A percentile compares a stretch with the other conserved stretches of the same genome.
Evolutionary conservation across 2,113 vertebrate genomes (phyloP).

Genomic region (Coptodon bakossiorum): DNA sequence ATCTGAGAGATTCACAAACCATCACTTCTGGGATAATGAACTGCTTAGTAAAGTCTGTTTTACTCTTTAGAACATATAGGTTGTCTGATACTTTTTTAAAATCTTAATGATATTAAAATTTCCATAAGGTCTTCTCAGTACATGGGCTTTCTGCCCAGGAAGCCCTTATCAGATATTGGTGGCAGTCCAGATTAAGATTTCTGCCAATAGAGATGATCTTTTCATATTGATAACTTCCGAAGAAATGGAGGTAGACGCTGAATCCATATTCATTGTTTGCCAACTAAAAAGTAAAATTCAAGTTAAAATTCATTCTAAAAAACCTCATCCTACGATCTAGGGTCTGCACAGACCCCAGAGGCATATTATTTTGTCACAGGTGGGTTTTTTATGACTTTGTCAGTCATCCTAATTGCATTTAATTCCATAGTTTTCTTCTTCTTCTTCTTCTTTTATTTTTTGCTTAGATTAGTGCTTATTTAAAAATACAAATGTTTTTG

Average conservation of each 20-base stretch:
- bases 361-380: neutral
- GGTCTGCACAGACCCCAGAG: neutral
- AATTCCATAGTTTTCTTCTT: neutral
- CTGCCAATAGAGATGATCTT: neutral
- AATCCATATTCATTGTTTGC: neutral
- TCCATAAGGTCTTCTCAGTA: neutral
- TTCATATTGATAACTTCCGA: neutral
- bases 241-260: neutral
- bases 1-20: neutral
- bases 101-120: neutral
- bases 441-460: neutral
- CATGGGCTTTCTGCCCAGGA: neutral
- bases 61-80: neutral
- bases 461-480: neutral
- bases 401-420: fast-evolving
- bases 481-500: neutral
- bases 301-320: neutral
- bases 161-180: neutral
- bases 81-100: neutral
- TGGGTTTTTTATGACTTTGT: neutral
- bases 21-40: neutral
- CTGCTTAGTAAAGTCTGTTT: neutral
- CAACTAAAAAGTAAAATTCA: neutral
- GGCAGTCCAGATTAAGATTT: neutral
- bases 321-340: neutral